These are phyloP conservation scores for Chionodraco myersi DNA, from an alignment of 2,113 vertebrate species.

Conservation along the genomic window DNA sequence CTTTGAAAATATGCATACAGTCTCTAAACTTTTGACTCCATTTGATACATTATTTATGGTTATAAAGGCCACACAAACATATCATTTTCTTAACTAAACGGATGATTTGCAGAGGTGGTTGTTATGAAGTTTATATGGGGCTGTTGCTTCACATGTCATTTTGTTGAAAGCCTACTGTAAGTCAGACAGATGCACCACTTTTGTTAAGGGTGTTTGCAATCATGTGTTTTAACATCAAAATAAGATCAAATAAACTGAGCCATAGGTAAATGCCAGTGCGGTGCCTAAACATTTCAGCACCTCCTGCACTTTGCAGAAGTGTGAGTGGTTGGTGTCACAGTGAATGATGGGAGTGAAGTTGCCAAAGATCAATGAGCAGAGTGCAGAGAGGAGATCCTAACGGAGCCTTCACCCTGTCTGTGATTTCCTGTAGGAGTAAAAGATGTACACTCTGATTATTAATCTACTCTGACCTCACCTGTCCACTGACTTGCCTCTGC, in stretches of 20 bases:
- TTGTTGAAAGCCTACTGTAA: conserved; percentile 13
- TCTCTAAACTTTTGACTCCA: too few relatives aligned
- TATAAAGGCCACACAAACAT: not conserved
- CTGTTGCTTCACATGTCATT: conserved; percentile 43
- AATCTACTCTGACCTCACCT: conserved; percentile 63
- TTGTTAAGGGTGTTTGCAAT: not conserved
- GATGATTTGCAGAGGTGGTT: not conserved
- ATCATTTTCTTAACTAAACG: not conserved
- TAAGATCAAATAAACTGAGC: not conserved
- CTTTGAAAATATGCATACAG: not conserved
- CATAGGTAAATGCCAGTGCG: conserved; percentile 33
- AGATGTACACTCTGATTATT: conserved; percentile 69
- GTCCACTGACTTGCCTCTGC: conserved; percentile 33
- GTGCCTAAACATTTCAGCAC: conserved; percentile 10
- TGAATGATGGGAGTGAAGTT: conserved; percentile 67
- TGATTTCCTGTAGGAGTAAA: conserved; percentile 47
- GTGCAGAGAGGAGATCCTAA: conserved; percentile 31
- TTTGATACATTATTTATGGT: not conserved
- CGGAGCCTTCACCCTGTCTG: conserved; percentile 51
- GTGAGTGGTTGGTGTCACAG: conserved; percentile 40
- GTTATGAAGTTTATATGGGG: not conserved
- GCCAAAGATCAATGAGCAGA: conserved; percentile 62
- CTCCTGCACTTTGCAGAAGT: conserved; percentile 23
- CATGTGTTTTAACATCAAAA: not conserved
- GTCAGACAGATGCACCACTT: not conserved